phyloP scores from a whole-genome alignment of 2,113 vertebrate species.

The Pelecanus crispus region DNA sequence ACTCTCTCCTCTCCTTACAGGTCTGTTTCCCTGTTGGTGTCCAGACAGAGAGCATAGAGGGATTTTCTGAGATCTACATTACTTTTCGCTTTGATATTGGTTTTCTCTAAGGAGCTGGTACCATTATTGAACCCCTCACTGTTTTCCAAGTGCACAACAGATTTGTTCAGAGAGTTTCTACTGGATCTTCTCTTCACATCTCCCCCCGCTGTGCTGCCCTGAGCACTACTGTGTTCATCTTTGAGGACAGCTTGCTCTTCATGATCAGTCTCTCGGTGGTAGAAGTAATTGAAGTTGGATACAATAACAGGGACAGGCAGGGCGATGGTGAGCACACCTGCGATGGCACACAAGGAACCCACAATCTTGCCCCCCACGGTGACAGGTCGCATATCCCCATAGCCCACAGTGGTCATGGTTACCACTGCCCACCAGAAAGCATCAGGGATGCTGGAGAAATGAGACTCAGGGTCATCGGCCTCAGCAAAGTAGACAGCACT shows the following conservation, averaged over 20 bases:
- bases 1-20: conserved; percentile 65
- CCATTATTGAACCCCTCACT: conserved; percentile 67
- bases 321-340: conserved; percentile 94
- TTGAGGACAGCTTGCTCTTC: conserved; percentile 84
- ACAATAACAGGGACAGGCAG: conserved; percentile 95
- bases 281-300: conserved; percentile 99
- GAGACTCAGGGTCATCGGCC: conserved; percentile 88
- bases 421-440: conserved; percentile 99
- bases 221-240: conserved; percentile 75
- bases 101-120: conserved; percentile 75
- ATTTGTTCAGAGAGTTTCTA: conserved; percentile 76
- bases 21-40: conserved; percentile 88
- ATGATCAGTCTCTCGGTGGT: conserved; percentile 92
- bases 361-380: conserved; percentile 95
- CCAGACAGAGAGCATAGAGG: conserved; percentile 90
- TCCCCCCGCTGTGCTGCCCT: conserved; percentile 45
- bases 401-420: conserved; percentile 97
- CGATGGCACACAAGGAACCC: conserved; percentile 93
- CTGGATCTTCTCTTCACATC: conserved; percentile 77
- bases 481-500: conserved; percentile 95
- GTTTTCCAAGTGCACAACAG: conserved; percentile 75
- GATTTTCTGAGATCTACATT: conserved; percentile 86
- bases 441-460: conserved; percentile 96
- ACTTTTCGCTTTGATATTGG: conserved; percentile 88
- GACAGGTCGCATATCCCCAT: conserved; percentile 94